Base-by-base conservation (phyloP, 1,140 invertebrate species). In the Eufriesea mexicana region DNA sequence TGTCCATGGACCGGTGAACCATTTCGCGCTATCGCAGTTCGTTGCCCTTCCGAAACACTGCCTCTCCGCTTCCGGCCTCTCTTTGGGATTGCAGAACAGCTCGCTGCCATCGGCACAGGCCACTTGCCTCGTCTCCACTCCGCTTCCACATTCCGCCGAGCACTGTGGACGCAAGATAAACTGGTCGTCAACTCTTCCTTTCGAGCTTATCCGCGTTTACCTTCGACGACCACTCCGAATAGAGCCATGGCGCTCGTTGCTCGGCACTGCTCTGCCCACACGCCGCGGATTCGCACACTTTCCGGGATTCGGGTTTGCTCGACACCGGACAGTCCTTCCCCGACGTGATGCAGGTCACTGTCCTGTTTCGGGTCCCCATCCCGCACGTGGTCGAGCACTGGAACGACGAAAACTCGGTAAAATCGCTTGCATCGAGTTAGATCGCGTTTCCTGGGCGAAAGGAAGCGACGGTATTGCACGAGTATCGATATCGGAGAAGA, bases 1-100 rank as follows among this genome's bases (percentile, higher is more conserved):
- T 18, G 95, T 93, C 97, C 97, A 97, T 28, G 96, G 95, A n/a
- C 96, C 96, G 45, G 94, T 92, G 86, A 96, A 96, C 97, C 97
- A 97, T 83, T 96, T 94, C 0, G 95, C 95, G 45, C 94, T 94
- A 87, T 96, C 96, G 51, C 95, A 93, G n/a, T 61, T 89, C 49
- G 83, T 73, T 83, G 93, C 94, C 75, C 95, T 95, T 75, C 95
- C 95, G 83, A 95, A 95, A 83, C 97, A 97, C 16, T 95, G 94
- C 84, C 96, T 93, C 23, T 95, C 94, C 9, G 93, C 95, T 75
- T 95, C 93, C 2, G 96, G 96, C 84, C 95, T 96, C 18, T 91
- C 91, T 57, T 91, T 91, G 14, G 91, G 86, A 87, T 95, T 94
- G 90, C 96, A 96, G 83, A 91, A 90, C 62, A 90, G 80, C 83